Conservation (phyloP, 2,113 vertebrate species). For the Rhynchomys soricoides region DNA sequence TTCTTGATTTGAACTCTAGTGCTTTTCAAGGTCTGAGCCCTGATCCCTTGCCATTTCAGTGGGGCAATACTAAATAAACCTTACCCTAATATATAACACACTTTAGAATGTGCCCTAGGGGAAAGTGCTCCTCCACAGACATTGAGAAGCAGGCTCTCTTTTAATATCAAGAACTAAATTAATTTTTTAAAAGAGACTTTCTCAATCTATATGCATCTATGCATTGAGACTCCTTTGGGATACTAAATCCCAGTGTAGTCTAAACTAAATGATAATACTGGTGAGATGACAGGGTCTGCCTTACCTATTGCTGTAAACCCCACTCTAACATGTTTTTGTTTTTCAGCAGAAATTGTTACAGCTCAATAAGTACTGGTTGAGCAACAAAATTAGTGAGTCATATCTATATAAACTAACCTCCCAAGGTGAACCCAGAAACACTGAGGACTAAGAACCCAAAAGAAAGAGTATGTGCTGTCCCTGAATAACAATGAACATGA, state of each 20-base stretch:
- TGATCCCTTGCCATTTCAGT: background rate
- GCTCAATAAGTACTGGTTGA: background rate
- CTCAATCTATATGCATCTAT: background rate
- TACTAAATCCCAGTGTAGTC: background rate
- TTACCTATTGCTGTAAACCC: background rate
- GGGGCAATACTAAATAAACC: background rate
- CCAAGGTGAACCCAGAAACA: background rate
- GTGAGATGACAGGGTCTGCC: background rate
- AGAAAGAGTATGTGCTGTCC: background rate
- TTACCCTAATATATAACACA: background rate
- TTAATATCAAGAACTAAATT: background rate
- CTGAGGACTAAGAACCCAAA: background rate
- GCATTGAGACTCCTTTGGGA: background rate
- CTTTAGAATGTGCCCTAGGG: background rate
- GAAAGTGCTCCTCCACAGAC: background rate
- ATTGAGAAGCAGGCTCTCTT: background rate
- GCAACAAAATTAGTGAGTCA: background rate
- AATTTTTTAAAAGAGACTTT: background rate
- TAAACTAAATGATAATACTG: background rate
- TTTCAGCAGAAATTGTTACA: background rate
- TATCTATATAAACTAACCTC: background rate
- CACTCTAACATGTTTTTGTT: background rate
- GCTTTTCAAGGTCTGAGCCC: background rate
- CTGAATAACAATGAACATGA: background rate
- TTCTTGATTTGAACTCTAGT: background rate